Conservation (phyloP, 1,140 invertebrate genomes). For the Protaetia brevitarsis region DNA sequence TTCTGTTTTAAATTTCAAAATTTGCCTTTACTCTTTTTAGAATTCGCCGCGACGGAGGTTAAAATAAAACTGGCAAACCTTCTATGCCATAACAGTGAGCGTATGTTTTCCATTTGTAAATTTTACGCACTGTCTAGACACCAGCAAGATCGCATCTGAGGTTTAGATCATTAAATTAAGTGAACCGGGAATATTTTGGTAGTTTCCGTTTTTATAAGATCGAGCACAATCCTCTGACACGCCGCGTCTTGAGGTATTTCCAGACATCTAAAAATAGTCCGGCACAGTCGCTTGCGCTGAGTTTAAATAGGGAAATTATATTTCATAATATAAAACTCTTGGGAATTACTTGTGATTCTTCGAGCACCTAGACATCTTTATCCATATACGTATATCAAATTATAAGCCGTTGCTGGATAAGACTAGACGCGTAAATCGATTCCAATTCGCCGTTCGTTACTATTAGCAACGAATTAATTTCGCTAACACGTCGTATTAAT, state of each 20-base stretch:
- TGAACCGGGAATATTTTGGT: conserved; percentile 26
- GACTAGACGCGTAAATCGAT: no score
- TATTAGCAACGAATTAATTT: no score
- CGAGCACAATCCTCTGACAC: conserved; percentile 28
- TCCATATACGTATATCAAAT: no score
- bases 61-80: background rate
- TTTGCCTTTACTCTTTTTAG: background rate
- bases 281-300: conserved; percentile 24
- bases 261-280: conserved; percentile 37
- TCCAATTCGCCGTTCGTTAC: no score
- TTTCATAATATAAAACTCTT: conserved; percentile 31
- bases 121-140: conserved; percentile 17
- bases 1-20: background rate
- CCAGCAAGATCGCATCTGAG: conserved; percentile 8
- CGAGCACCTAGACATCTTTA: background rate
- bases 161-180: conserved; percentile 18
- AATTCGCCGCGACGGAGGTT: background rate
- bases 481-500: no score
- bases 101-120: conserved; percentile 17
- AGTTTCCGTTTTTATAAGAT: conserved; percentile 32
- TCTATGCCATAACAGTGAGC: conserved; percentile 9
- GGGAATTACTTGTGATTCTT: conserved; percentile 27
- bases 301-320: conserved; percentile 33
- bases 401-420: no score
- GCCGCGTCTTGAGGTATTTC: conserved; percentile 37